Percentiles rank a stretch among this genome's conserved stretches.
Conservation (phyloP, 2,113 vertebrate species). For the Todiramphus chloris region DNA sequence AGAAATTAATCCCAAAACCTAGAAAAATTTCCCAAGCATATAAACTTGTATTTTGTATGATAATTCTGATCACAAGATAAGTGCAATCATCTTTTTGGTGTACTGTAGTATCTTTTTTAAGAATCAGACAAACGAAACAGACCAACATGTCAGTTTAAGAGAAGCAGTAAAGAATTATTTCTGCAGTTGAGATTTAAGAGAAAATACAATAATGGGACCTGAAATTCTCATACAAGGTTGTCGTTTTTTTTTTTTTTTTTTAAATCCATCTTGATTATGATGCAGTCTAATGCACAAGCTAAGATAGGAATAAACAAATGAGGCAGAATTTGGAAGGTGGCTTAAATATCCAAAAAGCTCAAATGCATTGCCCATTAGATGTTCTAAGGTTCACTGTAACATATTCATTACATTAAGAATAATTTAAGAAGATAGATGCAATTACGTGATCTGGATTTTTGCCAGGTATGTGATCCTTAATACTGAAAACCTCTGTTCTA, state of each 20-base stretch:
- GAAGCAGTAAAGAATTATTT: not conserved
- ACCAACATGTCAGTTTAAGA: not conserved
- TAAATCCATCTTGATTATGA: not conserved
- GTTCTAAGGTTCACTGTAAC: constrained; percentile 28
- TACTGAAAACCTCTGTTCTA: not conserved
- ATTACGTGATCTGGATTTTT: not conserved
- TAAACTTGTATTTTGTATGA: not conserved
- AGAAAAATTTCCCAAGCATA: not conserved
- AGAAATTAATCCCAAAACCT: not conserved
- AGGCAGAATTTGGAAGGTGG: not conserved
- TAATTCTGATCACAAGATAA: not conserved
- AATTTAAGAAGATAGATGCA: constrained; percentile 41
- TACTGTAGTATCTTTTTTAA: not conserved
- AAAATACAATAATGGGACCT: not conserved
- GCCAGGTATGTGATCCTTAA: not conserved
- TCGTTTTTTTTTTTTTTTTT: not conserved
- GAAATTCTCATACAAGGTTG: not conserved
- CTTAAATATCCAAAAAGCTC: constrained; percentile 25
- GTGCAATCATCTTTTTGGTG: not conserved
- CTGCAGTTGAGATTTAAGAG: not conserved
- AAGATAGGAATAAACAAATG: not conserved
- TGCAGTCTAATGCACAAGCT: not conserved
- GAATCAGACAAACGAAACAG: not conserved
- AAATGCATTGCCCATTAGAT: not conserved
- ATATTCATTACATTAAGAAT: constrained; percentile 41